phyloP scores from a whole-genome alignment of 2,797 vertebrate genomes.

The Catamblyrhynchus diadema region DNA sequence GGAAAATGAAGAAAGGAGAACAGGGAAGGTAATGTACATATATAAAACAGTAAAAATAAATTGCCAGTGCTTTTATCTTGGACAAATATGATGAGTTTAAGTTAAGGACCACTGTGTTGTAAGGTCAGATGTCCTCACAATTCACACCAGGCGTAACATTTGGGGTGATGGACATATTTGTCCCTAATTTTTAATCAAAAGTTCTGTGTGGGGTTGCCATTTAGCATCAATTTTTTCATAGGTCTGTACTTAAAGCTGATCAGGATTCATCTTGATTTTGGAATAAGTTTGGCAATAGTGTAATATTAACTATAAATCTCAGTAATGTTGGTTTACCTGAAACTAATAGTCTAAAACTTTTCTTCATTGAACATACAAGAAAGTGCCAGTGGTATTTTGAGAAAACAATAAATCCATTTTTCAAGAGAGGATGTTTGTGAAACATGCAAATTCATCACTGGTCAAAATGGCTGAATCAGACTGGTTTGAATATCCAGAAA shows the following conservation, averaged over 20 bases:
- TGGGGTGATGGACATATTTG: not conserved
- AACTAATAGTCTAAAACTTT: not conserved
- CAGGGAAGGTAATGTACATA: not conserved
- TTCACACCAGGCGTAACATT: not conserved
- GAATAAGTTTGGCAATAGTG: not conserved
- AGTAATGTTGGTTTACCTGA: not conserved
- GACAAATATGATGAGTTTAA: not conserved
- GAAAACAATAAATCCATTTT: not conserved
- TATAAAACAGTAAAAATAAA: not conserved
- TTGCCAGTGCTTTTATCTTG: not conserved
- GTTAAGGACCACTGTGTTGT: not conserved
- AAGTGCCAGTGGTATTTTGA: not conserved
- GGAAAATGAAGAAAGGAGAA: not conserved
- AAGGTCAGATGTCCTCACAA: not conserved
- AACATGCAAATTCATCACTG: not conserved
- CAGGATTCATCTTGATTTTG: not conserved
- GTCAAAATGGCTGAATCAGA: not conserved
- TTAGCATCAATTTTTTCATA: not conserved
- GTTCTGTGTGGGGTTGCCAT: rapidly evolving
- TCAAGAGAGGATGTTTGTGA: not conserved
- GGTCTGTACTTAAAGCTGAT: not conserved
- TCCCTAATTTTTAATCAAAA: not conserved
- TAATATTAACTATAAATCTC: not conserved
- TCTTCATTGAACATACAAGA: not conserved
- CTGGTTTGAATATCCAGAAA: not conserved